Conservation (phyloP, 2,113 vertebrate species). For the Sturnira hondurensis region DNA sequence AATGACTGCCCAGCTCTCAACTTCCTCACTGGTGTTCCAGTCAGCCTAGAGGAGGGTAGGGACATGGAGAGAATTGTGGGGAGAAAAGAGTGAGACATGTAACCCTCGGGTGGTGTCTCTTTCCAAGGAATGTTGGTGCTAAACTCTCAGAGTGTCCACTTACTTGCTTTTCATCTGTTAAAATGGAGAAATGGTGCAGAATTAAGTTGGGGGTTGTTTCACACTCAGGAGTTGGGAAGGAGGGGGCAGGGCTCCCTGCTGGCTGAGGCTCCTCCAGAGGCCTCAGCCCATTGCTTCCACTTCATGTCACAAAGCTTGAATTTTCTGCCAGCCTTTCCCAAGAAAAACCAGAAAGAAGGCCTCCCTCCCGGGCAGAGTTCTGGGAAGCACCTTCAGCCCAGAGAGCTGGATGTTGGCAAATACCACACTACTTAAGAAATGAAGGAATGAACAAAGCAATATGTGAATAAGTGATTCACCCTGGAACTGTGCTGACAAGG, state of each 20-base stretch:
- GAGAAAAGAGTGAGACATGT: too few species aligned
- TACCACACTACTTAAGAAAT: rapidly evolving
- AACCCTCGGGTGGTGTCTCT: rapidly evolving
- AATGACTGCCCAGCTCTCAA: slow-evolving; percentile 26
- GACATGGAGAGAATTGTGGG: rapidly evolving
- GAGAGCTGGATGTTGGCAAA: not conserved
- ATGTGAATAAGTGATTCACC: not conserved
- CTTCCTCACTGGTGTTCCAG: not conserved
- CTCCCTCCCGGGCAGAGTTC: not conserved
- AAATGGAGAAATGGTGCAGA: not conserved
- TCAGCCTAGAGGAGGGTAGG: not conserved
- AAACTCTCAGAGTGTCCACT: not conserved
- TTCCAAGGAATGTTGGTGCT: not conserved
- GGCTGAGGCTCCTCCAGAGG: not conserved
- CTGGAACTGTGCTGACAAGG: not conserved
- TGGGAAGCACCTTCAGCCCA: not conserved
- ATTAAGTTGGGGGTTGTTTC: not conserved
- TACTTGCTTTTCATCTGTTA: not conserved
- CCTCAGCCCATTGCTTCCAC: not conserved
- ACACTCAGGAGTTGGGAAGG: not conserved
- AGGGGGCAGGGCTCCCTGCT: not conserved
- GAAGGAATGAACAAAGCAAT: not conserved
- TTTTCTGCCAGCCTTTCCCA: not conserved
- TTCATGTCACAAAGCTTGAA: not conserved
- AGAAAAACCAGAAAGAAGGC: not conserved